Evolutionary conservation across 1,140 invertebrate species (phyloP), one percentile per base, ranked within the genome.

Genomic region (Drosophila biarmipes): DNA sequence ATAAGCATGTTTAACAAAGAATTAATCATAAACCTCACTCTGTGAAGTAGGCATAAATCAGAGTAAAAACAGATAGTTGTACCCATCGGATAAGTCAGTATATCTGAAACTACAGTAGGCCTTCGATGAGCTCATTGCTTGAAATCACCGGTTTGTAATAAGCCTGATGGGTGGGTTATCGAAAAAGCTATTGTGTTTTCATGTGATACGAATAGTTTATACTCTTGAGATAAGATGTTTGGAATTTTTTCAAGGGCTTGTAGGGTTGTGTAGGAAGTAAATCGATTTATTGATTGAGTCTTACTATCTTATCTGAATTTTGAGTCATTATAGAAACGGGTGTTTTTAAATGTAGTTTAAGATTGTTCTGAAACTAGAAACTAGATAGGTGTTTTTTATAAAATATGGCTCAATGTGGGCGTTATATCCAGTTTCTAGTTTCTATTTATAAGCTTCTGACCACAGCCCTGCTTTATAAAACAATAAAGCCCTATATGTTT

Each of bases 1-100:
- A 64, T 67, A 54, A 34, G 40, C 49, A 67, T 53, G 45, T 55
- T 68, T 34, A 31, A 55, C 63, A 54, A 24, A 31, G 34, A 66
- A 54, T 54, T 37, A 63, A 40, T 63, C 58, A 57, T 7, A 15
- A 34, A 17, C 34, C 40, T 6, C 17, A n/a, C 21, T 40, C 10
- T 12, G 21, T 7, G 8, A 34, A 35, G n/a, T 17, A n/a, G n/a
- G 21, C 8, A 35, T 34, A 24, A 21, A 8, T 5, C 7, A 56
- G 17, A 31, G 14, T 38, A 15, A 37, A 11, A 49, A 27, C 35
- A 11, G 7, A 27, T 34, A 34, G 37, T 2, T 57, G 6, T n/a
- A 35, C 21, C 29, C 7, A 42, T 17, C 14, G 37, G 19, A 29
- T 42, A 62, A 35, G 4, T 27, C 17, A 17, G 17, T 12, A 19